Evolutionary conservation across 2,113 vertebrate species (phyloP), one percentile per base, ranked within the genome.

Genomic region (Prinia subflava): DNA sequence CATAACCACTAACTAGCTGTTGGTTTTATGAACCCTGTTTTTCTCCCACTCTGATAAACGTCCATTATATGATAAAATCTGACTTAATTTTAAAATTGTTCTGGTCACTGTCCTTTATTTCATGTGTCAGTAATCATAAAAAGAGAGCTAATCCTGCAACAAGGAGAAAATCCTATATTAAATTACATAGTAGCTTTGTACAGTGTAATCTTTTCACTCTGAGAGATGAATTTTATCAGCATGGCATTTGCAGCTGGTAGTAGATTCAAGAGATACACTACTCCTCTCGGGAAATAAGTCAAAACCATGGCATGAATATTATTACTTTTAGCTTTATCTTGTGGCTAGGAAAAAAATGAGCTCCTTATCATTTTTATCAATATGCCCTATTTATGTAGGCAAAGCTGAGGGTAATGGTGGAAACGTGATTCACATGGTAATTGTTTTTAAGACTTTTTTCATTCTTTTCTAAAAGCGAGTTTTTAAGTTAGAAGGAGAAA

Each of bases 41-140:
- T 93, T 35, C 20, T 17, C 47, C 49, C 41, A 33, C 39, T 75
- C 52, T 79, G 77, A 87, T 52, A 53, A 13, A 89, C 25, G 7
- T 57, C 77, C 46, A 91, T 87, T 83, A 87, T 39, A 50, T 62
- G 68, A 91, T 92, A 82, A 91, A 89, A 87, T 91, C 69, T 67
- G 57, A 60, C 42, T 92, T 83, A 76, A 62, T 73, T 91, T 87
- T 49, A 73, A 22, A 82, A 53, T 31, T 2, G 1, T 87, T 87
- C 81, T 64, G 27, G 35, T 77, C 87, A 56, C 67, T 77, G 55
- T 65, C 33, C 39, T 93, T 90, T 87, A 68, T 86, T 78, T 89
- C 49, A 80, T 0, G 0, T 86, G 59, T 74, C 69, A 91, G 33
- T 53, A 71, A 73, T 73, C 63, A 64, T 15, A 76, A 88, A 71